phyloP scores from a whole-genome alignment of 2,113 vertebrate species.

The Saguinus midas region DNA sequence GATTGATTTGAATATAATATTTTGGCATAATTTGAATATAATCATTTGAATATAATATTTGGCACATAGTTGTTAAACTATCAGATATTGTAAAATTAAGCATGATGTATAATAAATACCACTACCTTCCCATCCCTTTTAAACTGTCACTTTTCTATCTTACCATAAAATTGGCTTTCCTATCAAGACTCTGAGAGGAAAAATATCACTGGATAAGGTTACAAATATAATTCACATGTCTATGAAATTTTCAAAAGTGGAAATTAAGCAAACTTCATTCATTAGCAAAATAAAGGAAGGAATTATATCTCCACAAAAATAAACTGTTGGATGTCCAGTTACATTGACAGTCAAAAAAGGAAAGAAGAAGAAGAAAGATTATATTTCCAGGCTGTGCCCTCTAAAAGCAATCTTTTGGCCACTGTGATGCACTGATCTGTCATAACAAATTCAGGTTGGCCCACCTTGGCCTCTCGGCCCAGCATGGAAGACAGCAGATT shows the following conservation, averaged over 20 bases:
- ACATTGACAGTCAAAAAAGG: not conserved
- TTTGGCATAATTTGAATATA: not conserved
- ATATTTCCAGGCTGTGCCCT: not conserved
- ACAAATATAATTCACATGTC: not conserved
- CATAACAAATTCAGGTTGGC: not conserved
- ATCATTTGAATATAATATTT: not conserved
- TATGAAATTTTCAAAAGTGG: not conserved
- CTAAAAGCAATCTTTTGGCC: not conserved
- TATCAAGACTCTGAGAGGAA: not conserved
- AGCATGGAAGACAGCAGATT: not conserved
- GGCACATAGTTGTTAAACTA: not conserved
- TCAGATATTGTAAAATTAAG: not conserved
- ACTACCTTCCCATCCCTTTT: not conserved
- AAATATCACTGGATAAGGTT: not conserved
- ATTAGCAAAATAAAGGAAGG: not conserved
- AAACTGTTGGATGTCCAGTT: not conserved
- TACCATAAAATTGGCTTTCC: slow-evolving; percentile 12
- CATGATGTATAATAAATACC: not conserved
- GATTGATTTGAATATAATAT: not conserved
- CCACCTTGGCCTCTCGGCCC: not conserved
- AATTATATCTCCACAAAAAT: not conserved
- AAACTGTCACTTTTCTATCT: not conserved
- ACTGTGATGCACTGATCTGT: not conserved
- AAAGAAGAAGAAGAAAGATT: no score
- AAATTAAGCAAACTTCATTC: slow-evolving; percentile 15